phyloP scores from a whole-genome alignment of 2,797 vertebrate genomes.

The Orestias chungarensis region DNA sequence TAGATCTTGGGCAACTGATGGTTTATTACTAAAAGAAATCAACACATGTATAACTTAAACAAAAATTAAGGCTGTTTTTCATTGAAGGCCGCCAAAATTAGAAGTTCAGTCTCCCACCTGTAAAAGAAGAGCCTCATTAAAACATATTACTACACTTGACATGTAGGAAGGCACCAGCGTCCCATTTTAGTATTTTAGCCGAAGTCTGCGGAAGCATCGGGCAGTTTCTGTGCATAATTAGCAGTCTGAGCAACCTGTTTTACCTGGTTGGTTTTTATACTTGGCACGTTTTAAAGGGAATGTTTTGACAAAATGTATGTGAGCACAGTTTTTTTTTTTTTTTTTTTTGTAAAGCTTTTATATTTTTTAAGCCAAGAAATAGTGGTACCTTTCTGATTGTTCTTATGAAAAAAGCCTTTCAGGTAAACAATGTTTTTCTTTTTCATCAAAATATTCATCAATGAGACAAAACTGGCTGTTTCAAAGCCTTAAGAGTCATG shows the following conservation, averaged over 20 bases:
- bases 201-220: slow-evolving; percentile 44
- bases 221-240: slow-evolving; percentile 54
- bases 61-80: too few species aligned
- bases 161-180: slow-evolving; percentile 48
- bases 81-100: slow-evolving; percentile 34
- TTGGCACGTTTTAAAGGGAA: slow-evolving; percentile 1
- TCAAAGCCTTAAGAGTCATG: not conserved
- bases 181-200: slow-evolving; percentile 44
- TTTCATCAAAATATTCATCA: not conserved
- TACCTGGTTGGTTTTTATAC: slow-evolving; percentile 6
- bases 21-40: too few species aligned
- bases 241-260: slow-evolving; percentile 34
- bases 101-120: slow-evolving; percentile 46
- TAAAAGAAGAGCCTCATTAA: slow-evolving; percentile 59
- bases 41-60: too few species aligned
- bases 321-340: not conserved
- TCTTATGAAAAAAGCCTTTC: not conserved
- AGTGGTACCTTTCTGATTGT: not conserved
- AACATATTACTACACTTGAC: slow-evolving; percentile 57
- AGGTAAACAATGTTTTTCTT: too few species aligned
- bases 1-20: not conserved
- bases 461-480: not conserved
- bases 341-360: too few species aligned
- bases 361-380: not conserved
- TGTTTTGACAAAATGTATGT: not conserved